These are phyloP conservation scores for Sus scrofa DNA, from an alignment of 2,113 vertebrate genomes.

Conservation along the genomic window DNA sequence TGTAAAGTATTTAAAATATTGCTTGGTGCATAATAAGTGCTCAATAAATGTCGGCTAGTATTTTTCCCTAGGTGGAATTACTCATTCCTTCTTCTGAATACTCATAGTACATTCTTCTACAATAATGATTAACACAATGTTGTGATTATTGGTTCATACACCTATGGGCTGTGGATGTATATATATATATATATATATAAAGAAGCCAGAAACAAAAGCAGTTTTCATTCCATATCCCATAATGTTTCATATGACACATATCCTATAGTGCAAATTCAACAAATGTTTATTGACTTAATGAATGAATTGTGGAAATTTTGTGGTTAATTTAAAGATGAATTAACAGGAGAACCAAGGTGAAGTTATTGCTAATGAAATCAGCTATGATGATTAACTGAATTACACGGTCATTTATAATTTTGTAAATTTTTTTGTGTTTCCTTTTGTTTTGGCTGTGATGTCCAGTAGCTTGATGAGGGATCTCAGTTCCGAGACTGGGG, in stretches of 20 bases:
- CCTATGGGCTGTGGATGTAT: not conserved
- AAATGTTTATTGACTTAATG: constrained; percentile 49
- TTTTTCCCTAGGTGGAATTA: not conserved
- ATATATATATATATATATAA: not conserved
- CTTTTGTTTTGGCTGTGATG: no score
- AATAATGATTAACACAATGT: not conserved
- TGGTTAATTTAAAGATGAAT: constrained; percentile 57
- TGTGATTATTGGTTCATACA: not conserved
- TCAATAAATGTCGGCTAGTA: constrained; percentile 5
- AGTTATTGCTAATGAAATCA: constrained; percentile 55
- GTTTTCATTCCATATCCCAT: not conserved
- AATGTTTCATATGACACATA: not conserved
- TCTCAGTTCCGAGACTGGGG: no score
- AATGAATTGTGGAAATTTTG: constrained; percentile 27
- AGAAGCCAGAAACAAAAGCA: not conserved
- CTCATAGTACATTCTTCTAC: not conserved
- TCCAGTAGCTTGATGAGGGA: no score
- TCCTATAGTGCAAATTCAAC: constrained; percentile 5
- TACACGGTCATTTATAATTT: constrained; percentile 46
- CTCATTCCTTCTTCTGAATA: not conserved
- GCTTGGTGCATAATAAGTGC: not conserved
- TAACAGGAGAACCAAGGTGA: constrained; percentile 15
- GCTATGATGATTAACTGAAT: constrained; percentile 9
- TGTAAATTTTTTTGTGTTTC: not conserved
- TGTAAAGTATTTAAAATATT: constrained; percentile 46